Base-by-base conservation (phyloP, 1,140 invertebrate species). In the Drosophila chauvacae region DNA sequence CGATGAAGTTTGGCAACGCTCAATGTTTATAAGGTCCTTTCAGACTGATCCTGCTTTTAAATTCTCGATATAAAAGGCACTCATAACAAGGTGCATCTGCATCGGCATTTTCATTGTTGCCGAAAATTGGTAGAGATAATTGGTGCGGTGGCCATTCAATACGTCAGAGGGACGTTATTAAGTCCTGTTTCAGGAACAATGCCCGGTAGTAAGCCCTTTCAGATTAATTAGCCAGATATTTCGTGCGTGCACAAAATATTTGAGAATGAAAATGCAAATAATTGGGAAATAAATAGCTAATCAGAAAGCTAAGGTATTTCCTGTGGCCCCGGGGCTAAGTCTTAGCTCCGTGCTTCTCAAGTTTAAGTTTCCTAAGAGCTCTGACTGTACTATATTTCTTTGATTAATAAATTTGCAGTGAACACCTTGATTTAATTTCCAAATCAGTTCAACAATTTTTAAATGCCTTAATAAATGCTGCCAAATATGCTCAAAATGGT, bases 21-120 rank as follows among this genome's bases (percentile, higher is more conserved):
- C n/a, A 7, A 20, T 41, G 60, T 61, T 61, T 61, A 64, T 64
- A 61, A 64, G 61, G 26, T 44, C 13, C 62, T 62, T 41, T 30
- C 37, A 18, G 61, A 9, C 7, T 3, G 53, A 39, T 42, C 14
- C 62, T 7, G 35, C 48, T 26, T 35, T 64, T 64, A 26, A 61
- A 62, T 62, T 56, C 57, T 26, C 20, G 4, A 33, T 39, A 35
- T 61, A 64, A 61, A 44, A 35, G 11, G 37, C 16, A 7, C 35
- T 9, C 26, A 28, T 28, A 28, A 62, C 14, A 44, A 44, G 35
- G 62, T 56, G 53, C 20, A 53, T 53, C 13, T 4, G 23, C 23
- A 16, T 26, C 14, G 23, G 23, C 61, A 16, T 13, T 20, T 11
- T 16, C 47, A 51, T 56, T 44, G 62, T 61, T 42, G 35, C 35